Percentiles rank a stretch among this genome's conserved stretches.
Conservation (phyloP, 1,140 invertebrate species). For the Drosophila fuyamai region DNA sequence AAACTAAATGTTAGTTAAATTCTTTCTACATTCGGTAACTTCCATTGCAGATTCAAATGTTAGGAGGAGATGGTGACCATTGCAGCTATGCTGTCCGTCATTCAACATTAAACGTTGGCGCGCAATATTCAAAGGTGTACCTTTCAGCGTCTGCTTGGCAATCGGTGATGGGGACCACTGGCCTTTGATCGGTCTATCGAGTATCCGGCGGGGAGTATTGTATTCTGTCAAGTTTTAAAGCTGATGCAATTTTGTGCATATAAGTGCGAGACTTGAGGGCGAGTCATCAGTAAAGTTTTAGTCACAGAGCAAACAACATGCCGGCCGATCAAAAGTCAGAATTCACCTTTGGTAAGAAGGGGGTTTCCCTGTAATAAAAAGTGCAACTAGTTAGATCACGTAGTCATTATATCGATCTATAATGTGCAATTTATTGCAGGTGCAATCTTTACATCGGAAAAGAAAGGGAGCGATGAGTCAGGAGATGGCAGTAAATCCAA, state of each 20-base stretch:
- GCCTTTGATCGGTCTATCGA: conserved; percentile 6
- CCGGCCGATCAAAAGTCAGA: conserved; percentile 57
- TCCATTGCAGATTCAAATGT: conserved; percentile 91
- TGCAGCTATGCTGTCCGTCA: conserved; percentile 99
- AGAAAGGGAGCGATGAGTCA: conserved; percentile 91
- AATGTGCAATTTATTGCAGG: conserved; percentile 49
- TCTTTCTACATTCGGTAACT: not conserved
- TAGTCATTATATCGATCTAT: conserved; percentile 32
- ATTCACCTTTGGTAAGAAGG: conserved; percentile 61
- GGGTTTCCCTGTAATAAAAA: too few species aligned
- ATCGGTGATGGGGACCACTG: not conserved
- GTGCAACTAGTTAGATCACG: conserved; percentile 12
- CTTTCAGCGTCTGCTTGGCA: too few species aligned
- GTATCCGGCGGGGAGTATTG: conserved; percentile 18
- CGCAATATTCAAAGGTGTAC: too few species aligned
- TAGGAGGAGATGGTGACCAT: conserved; percentile 98
- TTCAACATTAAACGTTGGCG: conserved; percentile 81
- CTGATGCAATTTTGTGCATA: conserved; percentile 66
- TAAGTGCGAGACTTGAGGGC: not conserved
- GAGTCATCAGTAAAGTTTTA: conserved; percentile 15
- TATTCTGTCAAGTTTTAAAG: not conserved
- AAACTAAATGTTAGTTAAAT: not conserved
- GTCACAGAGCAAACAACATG: conserved; percentile 44
- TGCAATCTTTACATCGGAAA: conserved; percentile 95
- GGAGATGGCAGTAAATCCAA: conserved; percentile 94